Base-by-base conservation (phyloP, 2,113 vertebrate genomes). In the Shinisaurus crocodilurus region DNA sequence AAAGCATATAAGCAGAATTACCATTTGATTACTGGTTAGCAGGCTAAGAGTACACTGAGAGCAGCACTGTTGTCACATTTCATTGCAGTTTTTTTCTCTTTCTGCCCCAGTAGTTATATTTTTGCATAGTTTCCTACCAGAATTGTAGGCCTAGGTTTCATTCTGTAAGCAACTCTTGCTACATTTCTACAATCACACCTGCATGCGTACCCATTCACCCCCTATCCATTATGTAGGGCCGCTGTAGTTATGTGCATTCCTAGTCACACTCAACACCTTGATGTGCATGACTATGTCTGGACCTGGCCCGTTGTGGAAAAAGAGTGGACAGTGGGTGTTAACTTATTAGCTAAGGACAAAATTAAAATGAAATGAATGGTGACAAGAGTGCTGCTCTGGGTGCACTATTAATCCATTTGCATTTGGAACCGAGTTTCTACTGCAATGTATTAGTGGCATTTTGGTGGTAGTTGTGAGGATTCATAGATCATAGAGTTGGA, bases 1-100 rank as follows among this genome's bases (percentile, higher is more conserved):
- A 80, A 88, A 74, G 37, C 74, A 79, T 86, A 27, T 72, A 65
- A 74, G 65, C 32, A 82, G 82, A 74, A 84, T 83, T 65, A 89
- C 72, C 20, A 50, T 89, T 76, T 89, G 54, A 76, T 89, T 65
- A 84, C 72, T 48, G 25, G 50, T 87, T 87, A 76, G 72, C 72
- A 63, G 37, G 37, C 54, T 50, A 80, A 88, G 45, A 57, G 43
- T 29, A 50, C 43, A 80, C 54, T 10, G 23, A 88, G 45, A 88
- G 34, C 63, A 54, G 18, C 34, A 50, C 20, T 88, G 34, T 27
- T 65, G 20, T 74, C 48, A 74, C 83, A 74, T 63, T 32, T 37
- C 57, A 63, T 84, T 75, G 40, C 9, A 13, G 27, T 63, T 34
- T 74, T 54, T 82, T 9, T 63, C 37, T 83, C 54, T 70, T 34